phyloP scores from a whole-genome alignment of 2,113 vertebrate genomes.

The Phrynosoma platyrhinos region DNA sequence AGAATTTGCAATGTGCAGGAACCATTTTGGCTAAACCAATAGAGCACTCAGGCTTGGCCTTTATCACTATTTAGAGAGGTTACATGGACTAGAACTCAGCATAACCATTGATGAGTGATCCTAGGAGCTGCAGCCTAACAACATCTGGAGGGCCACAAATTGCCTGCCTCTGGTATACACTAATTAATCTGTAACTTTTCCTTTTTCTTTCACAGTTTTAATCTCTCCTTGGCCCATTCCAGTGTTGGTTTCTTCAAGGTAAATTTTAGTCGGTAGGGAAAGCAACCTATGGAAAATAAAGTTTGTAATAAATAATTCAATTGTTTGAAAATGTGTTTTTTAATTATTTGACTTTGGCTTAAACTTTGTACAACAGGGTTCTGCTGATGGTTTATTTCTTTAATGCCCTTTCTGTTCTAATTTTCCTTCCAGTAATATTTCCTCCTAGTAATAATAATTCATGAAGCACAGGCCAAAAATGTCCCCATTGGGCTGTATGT shows the following conservation, averaged over 20 bases:
- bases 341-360: constrained; percentile 30
- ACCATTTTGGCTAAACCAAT: background rate
- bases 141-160: background rate
- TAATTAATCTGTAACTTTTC: background rate
- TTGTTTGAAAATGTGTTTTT: constrained; percentile 3
- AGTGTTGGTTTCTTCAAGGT: constrained; percentile 73
- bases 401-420: background rate
- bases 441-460: background rate
- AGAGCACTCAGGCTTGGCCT: background rate
- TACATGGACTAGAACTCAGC: no score
- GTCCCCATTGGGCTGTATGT: no score
- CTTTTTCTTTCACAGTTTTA: constrained; percentile 71
- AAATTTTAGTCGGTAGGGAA: constrained; percentile 37
- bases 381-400: constrained; percentile 19
- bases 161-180: background rate
- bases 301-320: background rate
- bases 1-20: no score
- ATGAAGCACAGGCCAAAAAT: no score
- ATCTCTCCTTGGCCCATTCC: constrained; percentile 68
- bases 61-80: background rate
- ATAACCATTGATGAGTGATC: no score
- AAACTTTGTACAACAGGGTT: background rate
- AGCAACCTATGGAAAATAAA: background rate
- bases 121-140: background rate
- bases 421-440: background rate